A percentile compares a stretch with the other conserved stretches of the same genome.
Conservation (phyloP, 2,797 vertebrate genomes). For the Pseudocheirus occidentalis region DNA sequence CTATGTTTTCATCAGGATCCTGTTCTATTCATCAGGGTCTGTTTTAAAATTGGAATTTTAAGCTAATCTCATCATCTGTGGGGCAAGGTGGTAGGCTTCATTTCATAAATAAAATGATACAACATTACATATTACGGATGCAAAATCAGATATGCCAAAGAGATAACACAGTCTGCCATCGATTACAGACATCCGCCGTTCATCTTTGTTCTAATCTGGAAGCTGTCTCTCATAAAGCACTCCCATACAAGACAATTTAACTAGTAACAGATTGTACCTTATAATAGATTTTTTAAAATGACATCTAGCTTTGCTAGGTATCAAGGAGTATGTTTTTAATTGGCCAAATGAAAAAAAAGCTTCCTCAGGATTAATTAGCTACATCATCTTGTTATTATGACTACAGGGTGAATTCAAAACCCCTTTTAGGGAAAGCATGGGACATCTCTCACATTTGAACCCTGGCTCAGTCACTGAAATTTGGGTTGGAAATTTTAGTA, state of each 20-base stretch:
- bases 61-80: constrained; percentile 58
- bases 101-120: constrained; percentile 64
- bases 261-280: not conserved
- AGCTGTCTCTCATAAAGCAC: not conserved
- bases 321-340: constrained; percentile 34
- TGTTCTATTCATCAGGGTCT: not conserved
- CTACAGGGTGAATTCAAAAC: not conserved
- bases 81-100: constrained; percentile 51
- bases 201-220: constrained; percentile 24
- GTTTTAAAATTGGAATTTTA: constrained; percentile 28
- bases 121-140: constrained; percentile 55
- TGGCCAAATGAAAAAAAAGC: constrained; percentile 34
- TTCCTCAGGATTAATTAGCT: not conserved
- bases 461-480: constrained; percentile 15
- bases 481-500: constrained; percentile 48
- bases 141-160: constrained; percentile 51
- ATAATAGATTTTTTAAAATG: not conserved
- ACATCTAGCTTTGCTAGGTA: constrained; percentile 13
- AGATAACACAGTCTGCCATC: not conserved
- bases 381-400: constrained; percentile 32
- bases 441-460: constrained; percentile 15
- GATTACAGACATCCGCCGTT: constrained; percentile 31
- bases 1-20: constrained; percentile 52
- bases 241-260: constrained; percentile 28
- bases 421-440: constrained; percentile 28